Percentiles rank a stretch among this genome's conserved stretches.
Evolutionary conservation across 2,797 vertebrate species (phyloP).

Genomic region (Austrolebias charrua): DNA sequence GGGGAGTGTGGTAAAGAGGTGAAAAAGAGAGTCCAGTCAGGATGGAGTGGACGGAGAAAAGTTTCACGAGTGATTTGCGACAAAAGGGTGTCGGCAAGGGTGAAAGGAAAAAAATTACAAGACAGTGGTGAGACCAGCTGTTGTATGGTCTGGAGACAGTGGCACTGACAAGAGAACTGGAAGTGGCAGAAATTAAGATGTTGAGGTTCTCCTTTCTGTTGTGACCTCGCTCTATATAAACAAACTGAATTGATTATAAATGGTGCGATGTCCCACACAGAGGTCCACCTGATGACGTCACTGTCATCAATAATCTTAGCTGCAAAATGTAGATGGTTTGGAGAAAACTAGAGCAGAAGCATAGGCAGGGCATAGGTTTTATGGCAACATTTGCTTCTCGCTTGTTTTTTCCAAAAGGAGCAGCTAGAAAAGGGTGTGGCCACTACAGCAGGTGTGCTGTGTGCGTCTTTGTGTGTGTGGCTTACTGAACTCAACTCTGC

Average conservation of each 20-base stretch:
- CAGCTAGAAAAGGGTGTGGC: slow-evolving; percentile 21
- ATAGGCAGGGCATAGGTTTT: background rate
- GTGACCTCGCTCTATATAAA: no score
- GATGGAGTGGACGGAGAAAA: no score
- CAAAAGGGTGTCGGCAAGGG: no score
- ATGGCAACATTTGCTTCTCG: slow-evolving; percentile 20
- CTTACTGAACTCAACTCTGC: background rate
- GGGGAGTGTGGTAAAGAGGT: no score
- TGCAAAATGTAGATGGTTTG: background rate
- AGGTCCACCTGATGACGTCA: background rate
- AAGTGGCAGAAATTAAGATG: no score
- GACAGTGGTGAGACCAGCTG: no score
- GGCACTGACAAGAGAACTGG: no score
- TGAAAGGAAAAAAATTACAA: no score
- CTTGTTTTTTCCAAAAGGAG: slow-evolving; percentile 23
- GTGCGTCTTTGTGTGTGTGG: background rate
- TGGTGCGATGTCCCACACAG: background rate
- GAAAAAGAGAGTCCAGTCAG: no score
- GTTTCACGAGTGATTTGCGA: no score
- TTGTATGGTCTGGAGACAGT: no score
- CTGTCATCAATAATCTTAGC: background rate
- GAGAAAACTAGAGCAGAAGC: background rate
- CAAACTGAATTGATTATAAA: background rate
- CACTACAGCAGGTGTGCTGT: slow-evolving; percentile 28
- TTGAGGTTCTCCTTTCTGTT: no score